phyloP scores from a whole-genome alignment of 64 coral and sea anemone species.

The Pocillopora verrucosa region DNA sequence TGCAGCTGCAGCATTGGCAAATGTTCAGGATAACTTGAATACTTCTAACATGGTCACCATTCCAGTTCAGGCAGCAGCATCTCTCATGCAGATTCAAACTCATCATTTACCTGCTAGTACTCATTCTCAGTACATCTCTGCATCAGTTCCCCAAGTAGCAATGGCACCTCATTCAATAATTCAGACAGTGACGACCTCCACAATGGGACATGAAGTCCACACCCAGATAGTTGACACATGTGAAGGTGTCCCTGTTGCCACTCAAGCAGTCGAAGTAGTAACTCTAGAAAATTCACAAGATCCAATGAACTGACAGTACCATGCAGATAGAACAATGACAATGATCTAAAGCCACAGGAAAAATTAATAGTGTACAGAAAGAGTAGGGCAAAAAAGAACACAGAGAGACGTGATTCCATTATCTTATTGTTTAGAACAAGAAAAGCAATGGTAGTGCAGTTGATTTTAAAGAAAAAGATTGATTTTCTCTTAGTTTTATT shows the following conservation, averaged over 20 bases:
- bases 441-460: no score
- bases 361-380: no score
- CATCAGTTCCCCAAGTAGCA: conserved; percentile 92
- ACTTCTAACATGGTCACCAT: conserved; percentile 98
- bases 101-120: conserved; percentile 66
- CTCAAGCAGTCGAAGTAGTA: conserved; percentile 97
- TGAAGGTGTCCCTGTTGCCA: conserved; percentile 93
- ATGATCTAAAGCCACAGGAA: no score
- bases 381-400: no score
- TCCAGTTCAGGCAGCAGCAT: conserved; percentile 93
- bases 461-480: no score
- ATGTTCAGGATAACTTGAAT: conserved; percentile 79
- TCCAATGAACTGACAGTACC: conserved; percentile 52
- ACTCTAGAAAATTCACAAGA: conserved; percentile 93
- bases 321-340: neutral
- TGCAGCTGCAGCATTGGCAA: conserved; percentile 81
- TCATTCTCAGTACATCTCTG: conserved; percentile 79
- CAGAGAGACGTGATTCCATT: no score
- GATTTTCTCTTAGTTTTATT: no score
- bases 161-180: conserved; percentile 98
- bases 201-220: conserved; percentile 72
- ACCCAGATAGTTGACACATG: conserved; percentile 87
- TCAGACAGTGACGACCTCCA: conserved; percentile 79
- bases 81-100: conserved; percentile 94
- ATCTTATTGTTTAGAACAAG: no score